Base-by-base conservation (phyloP, 2,113 vertebrate genomes). In the Oreotragus oreotragus region DNA sequence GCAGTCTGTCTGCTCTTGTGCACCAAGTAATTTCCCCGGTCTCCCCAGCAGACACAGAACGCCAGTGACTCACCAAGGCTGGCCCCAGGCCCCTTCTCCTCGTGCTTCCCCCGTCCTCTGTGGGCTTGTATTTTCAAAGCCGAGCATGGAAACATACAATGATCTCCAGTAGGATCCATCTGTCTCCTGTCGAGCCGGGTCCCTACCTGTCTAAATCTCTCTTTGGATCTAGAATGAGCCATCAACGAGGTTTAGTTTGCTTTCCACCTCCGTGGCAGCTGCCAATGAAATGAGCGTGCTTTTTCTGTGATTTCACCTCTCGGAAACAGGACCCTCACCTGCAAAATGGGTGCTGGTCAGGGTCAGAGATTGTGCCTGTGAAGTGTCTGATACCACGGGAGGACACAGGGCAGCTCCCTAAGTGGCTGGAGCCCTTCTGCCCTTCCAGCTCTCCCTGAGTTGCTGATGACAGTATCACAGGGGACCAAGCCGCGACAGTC, bases 241-340 rank as follows among this genome's bases (percentile, higher is more conserved):
- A 45, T 23, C 3, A 23, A 60, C 62, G 86, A 39, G 76, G 91
- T 96, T 96, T 91, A 57, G 92, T 94, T 93, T 84, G 70, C 79
- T 94, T 80, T 45, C 62, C 79, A 88, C 51, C 70, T 92, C 93
- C n/a, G 53, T 66, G n/a, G 51, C 83, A 62, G 62, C 55, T 53
- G 76, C 73, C 88, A 25, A 47, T 91, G 91, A 94, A 84, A 87
- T 1, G 1, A 47, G 47, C 21, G 47, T 33, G 27, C 55, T 53
- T 43, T 77, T 45, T 62, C 10, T 27, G 45, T 28, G 93, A 88
- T 73, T 89, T 60, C 23, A 47, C 79, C 45, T 88, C 79, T 58
- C 64, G 0, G 57, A 64, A 53, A 73, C 47, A 25, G 73, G 55
- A 17, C 60, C 28, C 89, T 85, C 58, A 3, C 43, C n/a, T 15